Conservation (phyloP, 2,113 vertebrate genomes). For the Sprattus sprattus region DNA sequence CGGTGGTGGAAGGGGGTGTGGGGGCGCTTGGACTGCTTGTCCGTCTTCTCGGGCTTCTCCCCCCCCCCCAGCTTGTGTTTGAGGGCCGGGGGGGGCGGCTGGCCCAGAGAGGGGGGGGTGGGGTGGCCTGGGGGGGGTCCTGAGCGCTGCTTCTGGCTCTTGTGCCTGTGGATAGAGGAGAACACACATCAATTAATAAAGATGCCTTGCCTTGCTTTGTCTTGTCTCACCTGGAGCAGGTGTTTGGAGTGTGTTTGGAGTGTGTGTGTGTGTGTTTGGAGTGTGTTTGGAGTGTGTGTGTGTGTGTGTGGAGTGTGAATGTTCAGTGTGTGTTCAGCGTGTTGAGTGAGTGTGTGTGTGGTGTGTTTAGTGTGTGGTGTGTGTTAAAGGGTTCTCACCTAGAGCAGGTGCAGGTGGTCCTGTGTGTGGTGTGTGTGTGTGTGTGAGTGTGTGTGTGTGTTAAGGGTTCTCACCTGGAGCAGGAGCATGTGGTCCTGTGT, state of each 20-base stretch:
- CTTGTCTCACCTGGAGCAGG: too few relatives aligned
- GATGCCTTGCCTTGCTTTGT: too few relatives aligned
- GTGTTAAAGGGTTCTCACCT: conserved; percentile 90
- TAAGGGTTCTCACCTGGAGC: too few relatives aligned
- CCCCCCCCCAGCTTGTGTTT: conserved; percentile 89
- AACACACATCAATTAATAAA: not conserved
- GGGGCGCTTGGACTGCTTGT: conserved; percentile 95
- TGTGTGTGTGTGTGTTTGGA: too few relatives aligned
- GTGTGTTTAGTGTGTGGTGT: too few relatives aligned
- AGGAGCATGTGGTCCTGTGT: too few relatives aligned
- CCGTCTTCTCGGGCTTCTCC: conserved; percentile 92
- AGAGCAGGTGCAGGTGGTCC: conserved; percentile 90
- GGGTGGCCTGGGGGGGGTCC: conserved; percentile 84
- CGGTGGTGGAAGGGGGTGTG: conserved; percentile 95
- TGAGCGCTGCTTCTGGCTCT: conserved; percentile 86
- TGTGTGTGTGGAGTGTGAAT: too few relatives aligned
- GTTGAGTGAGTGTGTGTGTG: too few relatives aligned
- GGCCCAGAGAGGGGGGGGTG: conserved; percentile 72
- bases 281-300: too few relatives aligned
- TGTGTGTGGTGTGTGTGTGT: conserved; percentile 84
- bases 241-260: too few relatives aligned
- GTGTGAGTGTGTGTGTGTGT: too few relatives aligned
- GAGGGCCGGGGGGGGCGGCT: conserved; percentile 79
- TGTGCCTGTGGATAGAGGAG: conserved; percentile 74
- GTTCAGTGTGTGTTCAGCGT: too few relatives aligned